A percentile compares a stretch with the other conserved stretches of the same genome.
These are phyloP conservation scores for Tinea pellionella DNA, from an alignment of 2,888 invertebrate species.

Conservation along the genomic window DNA sequence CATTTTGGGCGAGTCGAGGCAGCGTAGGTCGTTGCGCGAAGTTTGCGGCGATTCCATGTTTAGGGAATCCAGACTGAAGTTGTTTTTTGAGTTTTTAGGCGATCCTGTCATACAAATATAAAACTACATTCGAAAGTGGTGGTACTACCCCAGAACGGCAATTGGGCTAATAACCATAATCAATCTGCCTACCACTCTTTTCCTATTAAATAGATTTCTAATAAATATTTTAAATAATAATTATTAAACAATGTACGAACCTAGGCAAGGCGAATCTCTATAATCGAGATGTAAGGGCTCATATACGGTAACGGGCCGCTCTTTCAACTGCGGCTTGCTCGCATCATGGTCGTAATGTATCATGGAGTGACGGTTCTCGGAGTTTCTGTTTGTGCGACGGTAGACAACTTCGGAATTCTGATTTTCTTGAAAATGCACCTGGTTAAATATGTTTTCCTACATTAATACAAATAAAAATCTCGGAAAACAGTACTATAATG, in stretches of 20 bases:
- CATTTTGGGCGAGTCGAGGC: slow-evolving; percentile 54
- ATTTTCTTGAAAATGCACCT: slow-evolving; percentile 60
- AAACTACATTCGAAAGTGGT: too few relatives aligned
- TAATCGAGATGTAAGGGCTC: slow-evolving; percentile 59
- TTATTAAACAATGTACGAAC: neutral
- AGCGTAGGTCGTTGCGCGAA: slow-evolving; percentile 47
- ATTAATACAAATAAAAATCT: too few relatives aligned
- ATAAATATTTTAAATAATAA: too few relatives aligned
- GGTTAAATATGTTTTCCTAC: slow-evolving; percentile 12
- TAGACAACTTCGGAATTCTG: slow-evolving; percentile 43
- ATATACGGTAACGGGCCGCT: slow-evolving; percentile 55
- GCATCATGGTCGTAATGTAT: slow-evolving; percentile 60
- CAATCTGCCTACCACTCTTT: too few relatives aligned
- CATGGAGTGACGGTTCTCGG: slow-evolving; percentile 63
- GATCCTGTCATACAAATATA: slow-evolving; percentile 31
- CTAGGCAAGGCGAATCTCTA: slow-evolving; percentile 36
- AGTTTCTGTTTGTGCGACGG: slow-evolving; percentile 47
- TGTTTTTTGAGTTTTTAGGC: slow-evolving; percentile 53
- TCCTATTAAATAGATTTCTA: too few relatives aligned
- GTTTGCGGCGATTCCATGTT: slow-evolving; percentile 57
- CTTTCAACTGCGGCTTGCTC: slow-evolving; percentile 49
- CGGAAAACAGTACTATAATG: too few relatives aligned
- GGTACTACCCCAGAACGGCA: too few relatives aligned
- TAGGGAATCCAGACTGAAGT: slow-evolving; percentile 53
- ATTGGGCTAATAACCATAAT: too few relatives aligned